phyloP scores from a whole-genome alignment of 2,797 vertebrate species.

The Myiotriccus ornatus region DNA sequence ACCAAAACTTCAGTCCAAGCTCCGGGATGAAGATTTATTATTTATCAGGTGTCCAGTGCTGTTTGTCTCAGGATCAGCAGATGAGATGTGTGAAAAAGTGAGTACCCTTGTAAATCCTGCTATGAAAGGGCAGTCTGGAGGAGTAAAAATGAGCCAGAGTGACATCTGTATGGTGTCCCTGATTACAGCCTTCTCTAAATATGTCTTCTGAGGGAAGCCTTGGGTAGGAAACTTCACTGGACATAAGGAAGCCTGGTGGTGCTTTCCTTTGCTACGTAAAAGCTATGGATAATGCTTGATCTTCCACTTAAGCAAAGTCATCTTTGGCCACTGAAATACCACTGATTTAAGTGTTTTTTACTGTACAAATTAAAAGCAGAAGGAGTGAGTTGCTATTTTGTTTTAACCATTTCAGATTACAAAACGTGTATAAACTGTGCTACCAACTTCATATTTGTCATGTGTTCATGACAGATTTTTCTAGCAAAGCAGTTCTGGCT shows the following conservation, averaged over 20 bases:
- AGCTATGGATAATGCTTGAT: neutral
- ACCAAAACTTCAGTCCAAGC: constrained; percentile 81
- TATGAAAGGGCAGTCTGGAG: neutral
- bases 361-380: neutral
- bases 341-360: neutral
- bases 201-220: neutral
- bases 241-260: neutral
- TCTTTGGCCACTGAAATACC: neutral
- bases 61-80: constrained; percentile 88
- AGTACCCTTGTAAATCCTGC: neutral
- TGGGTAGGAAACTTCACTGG: neutral
- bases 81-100: constrained; percentile 92
- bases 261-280: neutral
- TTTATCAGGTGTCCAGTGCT: constrained; percentile 80
- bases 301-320: neutral
- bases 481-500: neutral
- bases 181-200: neutral
- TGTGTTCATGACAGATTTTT: neutral
- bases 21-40: constrained; percentile 86
- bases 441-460: neutral
- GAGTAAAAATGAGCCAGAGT: neutral
- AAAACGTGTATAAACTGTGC: neutral
- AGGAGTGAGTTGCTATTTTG: neutral
- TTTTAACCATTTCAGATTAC: neutral
- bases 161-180: neutral